Conservation (phyloP, 1,140 invertebrate species). For the Musca vetustissima region DNA sequence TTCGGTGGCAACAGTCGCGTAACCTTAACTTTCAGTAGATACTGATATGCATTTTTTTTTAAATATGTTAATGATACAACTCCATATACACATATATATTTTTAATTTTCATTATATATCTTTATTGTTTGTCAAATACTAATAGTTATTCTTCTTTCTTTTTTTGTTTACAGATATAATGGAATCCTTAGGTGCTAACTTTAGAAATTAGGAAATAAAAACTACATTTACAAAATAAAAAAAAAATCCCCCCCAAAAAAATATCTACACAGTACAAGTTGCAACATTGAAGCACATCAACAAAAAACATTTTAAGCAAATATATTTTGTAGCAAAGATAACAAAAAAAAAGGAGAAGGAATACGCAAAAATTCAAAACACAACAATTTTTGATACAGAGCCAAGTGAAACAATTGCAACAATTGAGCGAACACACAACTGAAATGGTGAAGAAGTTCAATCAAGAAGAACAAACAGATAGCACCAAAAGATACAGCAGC, state of each 20-base stretch:
- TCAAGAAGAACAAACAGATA: no score
- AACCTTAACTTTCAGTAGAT: no score
- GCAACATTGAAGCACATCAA: conserved; percentile 14
- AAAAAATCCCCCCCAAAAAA: conserved; percentile 5
- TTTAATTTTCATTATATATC: no score
- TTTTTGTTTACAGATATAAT: conserved; percentile 52
- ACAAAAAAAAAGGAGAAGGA: conserved; percentile 5
- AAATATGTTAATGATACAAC: no score
- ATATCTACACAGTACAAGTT: conserved; percentile 17
- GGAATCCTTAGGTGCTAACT: conserved; percentile 55
- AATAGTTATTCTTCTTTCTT: conserved; percentile 19
- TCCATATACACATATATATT: no score
- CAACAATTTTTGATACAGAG: background rate
- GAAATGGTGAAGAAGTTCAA: background rate
- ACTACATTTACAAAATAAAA: conserved; percentile 41
- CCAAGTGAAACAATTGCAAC: background rate
- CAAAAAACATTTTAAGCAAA: background rate
- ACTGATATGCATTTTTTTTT: no score
- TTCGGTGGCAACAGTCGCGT: no score
- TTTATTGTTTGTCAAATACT: no score
- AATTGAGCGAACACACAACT: no score
- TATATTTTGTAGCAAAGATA: no score
- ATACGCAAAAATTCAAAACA: background rate
- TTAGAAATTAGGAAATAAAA: conserved; percentile 51
- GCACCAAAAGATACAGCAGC: no score